These are phyloP conservation scores for Pteruthius melanotis DNA, from an alignment of 2,113 vertebrate species.

Conservation along the genomic window DNA sequence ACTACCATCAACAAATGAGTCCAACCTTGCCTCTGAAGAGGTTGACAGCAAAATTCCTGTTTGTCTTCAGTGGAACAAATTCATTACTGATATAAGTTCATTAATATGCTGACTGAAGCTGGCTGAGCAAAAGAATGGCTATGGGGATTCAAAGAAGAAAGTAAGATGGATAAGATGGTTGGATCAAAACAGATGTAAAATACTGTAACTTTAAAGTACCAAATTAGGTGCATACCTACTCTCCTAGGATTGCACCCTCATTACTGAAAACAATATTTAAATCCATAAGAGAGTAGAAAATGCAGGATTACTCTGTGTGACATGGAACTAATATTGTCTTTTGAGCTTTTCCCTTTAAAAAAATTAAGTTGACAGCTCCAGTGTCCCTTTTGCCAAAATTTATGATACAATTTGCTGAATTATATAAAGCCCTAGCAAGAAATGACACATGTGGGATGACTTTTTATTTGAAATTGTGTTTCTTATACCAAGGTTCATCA, in stretches of 20 bases:
- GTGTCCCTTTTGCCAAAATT: constrained; percentile 52
- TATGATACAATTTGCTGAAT: constrained; percentile 65
- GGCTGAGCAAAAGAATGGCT: background rate
- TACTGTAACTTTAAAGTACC: background rate
- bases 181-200: background rate
- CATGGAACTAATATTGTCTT: constrained; percentile 25
- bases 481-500: constrained; percentile 71
- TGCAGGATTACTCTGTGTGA: constrained; percentile 14
- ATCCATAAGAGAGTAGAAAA: constrained; percentile 17
- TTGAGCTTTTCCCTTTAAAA: constrained; percentile 49
- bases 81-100: background rate
- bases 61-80: background rate
- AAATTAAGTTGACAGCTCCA: constrained; percentile 15
- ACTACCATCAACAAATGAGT: background rate
- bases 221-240: background rate
- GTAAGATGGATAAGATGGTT: background rate
- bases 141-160: background rate
- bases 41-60: background rate
- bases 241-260: background rate
- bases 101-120: background rate
- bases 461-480: constrained; percentile 73
- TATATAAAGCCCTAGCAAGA: constrained; percentile 55
- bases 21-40: background rate
- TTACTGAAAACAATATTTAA: constrained; percentile 6
- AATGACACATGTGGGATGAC: constrained; percentile 64